These are phyloP conservation scores for Sylvia borin DNA, from an alignment of 2,797 vertebrate genomes.

Conservation along the genomic window DNA sequence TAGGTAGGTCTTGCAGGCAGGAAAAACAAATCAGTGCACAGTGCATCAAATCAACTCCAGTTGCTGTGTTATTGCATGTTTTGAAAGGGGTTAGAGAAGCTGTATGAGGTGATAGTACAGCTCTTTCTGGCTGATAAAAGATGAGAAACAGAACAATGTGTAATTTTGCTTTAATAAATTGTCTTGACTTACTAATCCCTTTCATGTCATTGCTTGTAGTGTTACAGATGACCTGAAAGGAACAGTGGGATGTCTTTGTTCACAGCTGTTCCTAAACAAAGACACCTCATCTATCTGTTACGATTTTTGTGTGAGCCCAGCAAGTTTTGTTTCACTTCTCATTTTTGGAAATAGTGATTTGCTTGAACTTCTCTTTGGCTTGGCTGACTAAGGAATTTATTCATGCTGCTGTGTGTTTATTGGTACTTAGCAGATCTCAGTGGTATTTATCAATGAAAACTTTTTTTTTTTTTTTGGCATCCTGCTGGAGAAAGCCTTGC, in stretches of 20 bases:
- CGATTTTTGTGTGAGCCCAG: neutral
- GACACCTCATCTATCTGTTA: neutral
- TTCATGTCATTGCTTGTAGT: neutral
- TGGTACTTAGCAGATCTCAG: neutral
- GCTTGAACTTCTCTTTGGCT: neutral
- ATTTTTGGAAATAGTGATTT: neutral
- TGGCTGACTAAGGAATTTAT: neutral
- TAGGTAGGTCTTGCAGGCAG: neutral
- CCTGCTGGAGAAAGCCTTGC: neutral
- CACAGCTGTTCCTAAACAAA: neutral
- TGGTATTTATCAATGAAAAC: neutral
- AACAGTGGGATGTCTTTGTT: neutral
- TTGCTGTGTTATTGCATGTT: neutral
- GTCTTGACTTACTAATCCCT: neutral
- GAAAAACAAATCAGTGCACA: neutral
- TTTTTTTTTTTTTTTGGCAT: neutral
- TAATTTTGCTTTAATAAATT: constrained; percentile 4
- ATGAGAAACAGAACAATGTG: neutral
- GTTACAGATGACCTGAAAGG: neutral
- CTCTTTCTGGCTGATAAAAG: neutral
- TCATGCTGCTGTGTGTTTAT: neutral
- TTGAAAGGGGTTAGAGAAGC: constrained; percentile 11
- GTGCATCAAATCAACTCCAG: neutral
- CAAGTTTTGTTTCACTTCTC: neutral
- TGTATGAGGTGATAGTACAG: neutral